Conservation (phyloP, 2,888 invertebrate species). For the Drosophila gaucha region DNA sequence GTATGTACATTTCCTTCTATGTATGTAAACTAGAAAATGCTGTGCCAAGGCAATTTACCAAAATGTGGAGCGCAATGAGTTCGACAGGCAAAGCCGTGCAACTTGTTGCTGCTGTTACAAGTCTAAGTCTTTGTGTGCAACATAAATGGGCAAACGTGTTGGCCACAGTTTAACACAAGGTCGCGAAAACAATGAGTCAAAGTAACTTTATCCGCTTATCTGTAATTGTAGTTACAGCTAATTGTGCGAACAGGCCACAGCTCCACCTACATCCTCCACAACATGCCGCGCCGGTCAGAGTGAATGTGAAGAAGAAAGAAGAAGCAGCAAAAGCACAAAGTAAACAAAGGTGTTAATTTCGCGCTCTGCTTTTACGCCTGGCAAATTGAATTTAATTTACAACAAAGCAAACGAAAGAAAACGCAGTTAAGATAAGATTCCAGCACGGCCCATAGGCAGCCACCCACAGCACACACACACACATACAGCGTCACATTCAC, state of each 20-base stretch:
- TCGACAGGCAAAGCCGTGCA: conserved; percentile 35
- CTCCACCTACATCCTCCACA: conserved; percentile 11
- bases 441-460: conserved; percentile 33
- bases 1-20: too few relatives aligned
- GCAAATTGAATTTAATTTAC: conserved; percentile 67
- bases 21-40: conserved; percentile 14
- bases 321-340: conserved; percentile 32
- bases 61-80: conserved; percentile 27
- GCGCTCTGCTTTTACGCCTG: conserved; percentile 42
- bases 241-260: conserved; percentile 56
- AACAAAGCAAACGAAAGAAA: conserved; percentile 37
- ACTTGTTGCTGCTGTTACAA: conserved; percentile 62
- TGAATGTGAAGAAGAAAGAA: conserved; percentile 18
- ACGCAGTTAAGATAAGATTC: conserved; percentile 62
- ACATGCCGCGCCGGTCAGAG: background rate
- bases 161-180: conserved; percentile 66
- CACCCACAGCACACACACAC: conserved; percentile 26
- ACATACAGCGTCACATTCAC: conserved; percentile 30
- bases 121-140: conserved; percentile 22
- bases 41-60: conserved; percentile 26
- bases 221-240: conserved; percentile 61
- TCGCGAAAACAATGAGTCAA: conserved; percentile 60
- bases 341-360: conserved; percentile 76
- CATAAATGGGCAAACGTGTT: conserved; percentile 43
- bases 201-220: conserved; percentile 50